Percentiles rank a stretch among this genome's conserved stretches.
Conservation (phyloP, 2,888 invertebrate genomes). For the Dioctria linearis region DNA sequence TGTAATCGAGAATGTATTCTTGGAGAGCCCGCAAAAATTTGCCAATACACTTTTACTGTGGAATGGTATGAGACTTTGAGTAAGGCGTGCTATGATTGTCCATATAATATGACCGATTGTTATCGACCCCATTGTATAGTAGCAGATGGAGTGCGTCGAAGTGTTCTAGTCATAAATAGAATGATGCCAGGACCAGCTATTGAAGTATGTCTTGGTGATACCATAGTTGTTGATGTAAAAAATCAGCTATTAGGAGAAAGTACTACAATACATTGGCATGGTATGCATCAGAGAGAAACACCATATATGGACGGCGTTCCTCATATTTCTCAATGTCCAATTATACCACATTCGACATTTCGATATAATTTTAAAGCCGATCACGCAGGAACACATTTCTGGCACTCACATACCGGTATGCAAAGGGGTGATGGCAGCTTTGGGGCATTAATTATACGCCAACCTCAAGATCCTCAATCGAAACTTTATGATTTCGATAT, state of each 20-base stretch:
- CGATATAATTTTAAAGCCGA: conserved; percentile 83
- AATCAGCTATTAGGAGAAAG: conserved; percentile 86
- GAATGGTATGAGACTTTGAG: conserved; percentile 91
- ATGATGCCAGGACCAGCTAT: conserved; percentile 90
- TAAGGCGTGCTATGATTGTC: conserved; percentile 90
- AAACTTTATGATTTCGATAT: conserved; percentile 85
- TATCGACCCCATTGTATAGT: conserved; percentile 84
- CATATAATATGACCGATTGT: conserved; percentile 83
- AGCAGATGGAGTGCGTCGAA: conserved; percentile 84
- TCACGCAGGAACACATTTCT: conserved; percentile 87
- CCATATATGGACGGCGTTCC: conserved; percentile 94
- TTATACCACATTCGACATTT: conserved; percentile 82
- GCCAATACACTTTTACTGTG: conserved; percentile 75
- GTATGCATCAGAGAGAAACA: conserved; percentile 83
- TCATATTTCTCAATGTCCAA: conserved; percentile 88
- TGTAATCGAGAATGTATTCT: conserved; percentile 76
- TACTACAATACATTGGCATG: conserved; percentile 94
- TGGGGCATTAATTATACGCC: conserved; percentile 83
- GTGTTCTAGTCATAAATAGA: conserved; percentile 86
- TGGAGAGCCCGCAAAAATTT: conserved; percentile 74
- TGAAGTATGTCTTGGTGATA: conserved; percentile 91
- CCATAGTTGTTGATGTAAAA: conserved; percentile 85
- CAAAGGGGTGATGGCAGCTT: conserved; percentile 90
- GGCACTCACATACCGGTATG: conserved; percentile 87
- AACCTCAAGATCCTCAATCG: conserved; percentile 78